Evolutionary conservation across 1,140 invertebrate genomes (phyloP).

Genomic region (Triops cancriformis): DNA sequence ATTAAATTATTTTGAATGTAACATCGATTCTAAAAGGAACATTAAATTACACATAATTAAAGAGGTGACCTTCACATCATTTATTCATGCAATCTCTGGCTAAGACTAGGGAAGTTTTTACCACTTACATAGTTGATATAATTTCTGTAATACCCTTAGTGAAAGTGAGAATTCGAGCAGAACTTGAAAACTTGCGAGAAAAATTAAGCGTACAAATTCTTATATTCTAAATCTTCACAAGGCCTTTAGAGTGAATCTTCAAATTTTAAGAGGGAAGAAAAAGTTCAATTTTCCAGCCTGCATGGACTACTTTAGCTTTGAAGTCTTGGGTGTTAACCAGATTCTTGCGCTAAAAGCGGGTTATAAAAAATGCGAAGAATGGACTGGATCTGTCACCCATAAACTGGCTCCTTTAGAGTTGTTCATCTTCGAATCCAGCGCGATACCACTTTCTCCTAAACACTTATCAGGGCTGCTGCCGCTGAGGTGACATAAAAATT

Average conservation of each 20-base stretch:
- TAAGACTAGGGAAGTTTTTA: too few relatives aligned
- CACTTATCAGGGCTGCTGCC: not conserved
- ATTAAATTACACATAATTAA: too few relatives aligned
- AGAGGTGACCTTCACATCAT: too few relatives aligned
- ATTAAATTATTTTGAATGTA: too few relatives aligned
- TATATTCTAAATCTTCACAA: not conserved
- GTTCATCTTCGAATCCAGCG: not conserved
- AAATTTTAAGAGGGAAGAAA: not conserved
- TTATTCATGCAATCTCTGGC: too few relatives aligned
- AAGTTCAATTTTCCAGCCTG: not conserved
- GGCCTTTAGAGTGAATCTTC: not conserved
- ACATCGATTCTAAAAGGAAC: too few relatives aligned
- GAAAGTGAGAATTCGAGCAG: too few relatives aligned
- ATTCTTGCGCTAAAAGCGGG: not conserved
- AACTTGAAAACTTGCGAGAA: too few relatives aligned
- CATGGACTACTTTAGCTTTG: not conserved
- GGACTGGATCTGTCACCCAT: conserved; percentile 1
- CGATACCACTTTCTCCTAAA: not conserved
- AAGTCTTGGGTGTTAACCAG: not conserved
- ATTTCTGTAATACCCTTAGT: too few relatives aligned
- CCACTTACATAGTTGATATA: too few relatives aligned
- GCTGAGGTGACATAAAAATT: not conserved
- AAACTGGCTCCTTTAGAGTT: not conserved
- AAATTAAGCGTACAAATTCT: too few relatives aligned
- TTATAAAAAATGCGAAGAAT: not conserved